Conservation (phyloP, 2,113 vertebrate species). For the Dasyurus viverrinus region DNA sequence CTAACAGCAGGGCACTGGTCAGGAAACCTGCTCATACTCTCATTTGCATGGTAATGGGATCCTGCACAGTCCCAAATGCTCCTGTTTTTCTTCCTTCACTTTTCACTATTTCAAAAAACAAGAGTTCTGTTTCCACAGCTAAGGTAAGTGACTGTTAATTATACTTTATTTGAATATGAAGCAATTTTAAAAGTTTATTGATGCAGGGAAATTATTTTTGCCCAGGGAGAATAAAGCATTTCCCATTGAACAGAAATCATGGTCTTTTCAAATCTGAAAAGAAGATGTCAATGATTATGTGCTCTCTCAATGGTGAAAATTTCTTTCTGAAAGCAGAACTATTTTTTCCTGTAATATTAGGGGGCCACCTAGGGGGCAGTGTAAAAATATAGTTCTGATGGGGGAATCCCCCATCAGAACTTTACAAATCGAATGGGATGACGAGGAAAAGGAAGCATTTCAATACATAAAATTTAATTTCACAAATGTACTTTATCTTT, state of each 20-base stretch:
- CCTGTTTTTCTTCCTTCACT: neutral
- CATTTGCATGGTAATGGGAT: neutral
- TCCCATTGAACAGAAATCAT: neutral
- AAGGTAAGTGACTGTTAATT: neutral
- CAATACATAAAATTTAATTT: neutral
- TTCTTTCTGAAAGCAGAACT: neutral
- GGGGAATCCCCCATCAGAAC: neutral
- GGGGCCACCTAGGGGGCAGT: neutral
- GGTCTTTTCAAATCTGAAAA: neutral
- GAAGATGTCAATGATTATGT: neutral
- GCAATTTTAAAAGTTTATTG: neutral
- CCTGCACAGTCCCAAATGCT: neutral
- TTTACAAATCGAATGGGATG: neutral
- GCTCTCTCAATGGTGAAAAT: neutral
- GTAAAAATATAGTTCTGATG: neutral
- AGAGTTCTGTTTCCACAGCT: neutral
- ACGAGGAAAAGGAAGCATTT: neutral
- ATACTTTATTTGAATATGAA: neutral
- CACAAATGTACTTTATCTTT: neutral
- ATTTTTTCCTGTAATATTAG: neutral
- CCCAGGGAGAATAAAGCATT: neutral
- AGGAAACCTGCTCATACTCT: neutral
- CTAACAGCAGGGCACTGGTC: neutral
- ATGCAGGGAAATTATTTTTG: constrained; percentile 5
- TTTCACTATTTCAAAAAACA: neutral